Conservation (phyloP, 2,113 vertebrate species). For the Recurvirostra avosetta region DNA sequence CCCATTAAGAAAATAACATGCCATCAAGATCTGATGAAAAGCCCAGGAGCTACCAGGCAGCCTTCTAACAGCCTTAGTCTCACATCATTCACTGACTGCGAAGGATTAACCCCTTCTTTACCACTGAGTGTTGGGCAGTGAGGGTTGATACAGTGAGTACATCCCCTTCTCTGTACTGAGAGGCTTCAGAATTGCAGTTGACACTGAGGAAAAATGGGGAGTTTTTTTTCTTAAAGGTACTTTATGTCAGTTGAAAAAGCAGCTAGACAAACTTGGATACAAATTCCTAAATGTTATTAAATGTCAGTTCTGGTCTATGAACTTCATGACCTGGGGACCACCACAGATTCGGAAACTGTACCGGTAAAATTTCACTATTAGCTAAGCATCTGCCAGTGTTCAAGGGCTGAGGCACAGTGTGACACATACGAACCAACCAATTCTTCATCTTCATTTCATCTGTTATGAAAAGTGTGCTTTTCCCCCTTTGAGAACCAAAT, state of each 20-base stretch:
- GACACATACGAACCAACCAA: background rate
- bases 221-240: background rate
- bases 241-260: background rate
- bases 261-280: background rate
- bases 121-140: rapidly evolving
- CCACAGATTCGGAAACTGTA: rapidly evolving
- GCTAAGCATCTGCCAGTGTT: background rate
- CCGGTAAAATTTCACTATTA: background rate
- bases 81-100: background rate
- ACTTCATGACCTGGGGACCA: background rate
- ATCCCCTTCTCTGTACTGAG: background rate
- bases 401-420: background rate
- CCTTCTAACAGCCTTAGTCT: background rate
- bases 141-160: background rate
- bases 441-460: background rate
- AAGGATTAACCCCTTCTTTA: background rate
- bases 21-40: background rate
- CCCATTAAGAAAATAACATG: slow-evolving; percentile 19
- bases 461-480: background rate
- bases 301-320: background rate
- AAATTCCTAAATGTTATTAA: background rate
- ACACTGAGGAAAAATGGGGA: rapidly evolving
- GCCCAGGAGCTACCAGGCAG: background rate
- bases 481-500: background rate
- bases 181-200: background rate